Conservation (phyloP, 2,797 vertebrate genomes). For the Lutjanus campechanus region DNA sequence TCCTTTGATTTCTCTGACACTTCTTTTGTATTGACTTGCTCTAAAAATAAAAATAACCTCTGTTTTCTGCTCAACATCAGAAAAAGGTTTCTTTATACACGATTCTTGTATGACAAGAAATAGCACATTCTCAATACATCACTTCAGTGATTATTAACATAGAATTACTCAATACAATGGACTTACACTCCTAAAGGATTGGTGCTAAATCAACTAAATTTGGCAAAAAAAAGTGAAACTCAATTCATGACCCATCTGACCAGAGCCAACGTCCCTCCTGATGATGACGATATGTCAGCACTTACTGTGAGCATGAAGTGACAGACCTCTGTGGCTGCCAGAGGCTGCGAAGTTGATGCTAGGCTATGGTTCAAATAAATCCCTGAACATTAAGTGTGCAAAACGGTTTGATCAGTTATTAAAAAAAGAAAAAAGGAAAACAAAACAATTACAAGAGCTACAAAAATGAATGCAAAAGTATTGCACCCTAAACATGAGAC, state of each 20-base stretch:
- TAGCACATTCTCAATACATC: conserved; percentile 85
- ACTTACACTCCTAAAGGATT: conserved; percentile 58
- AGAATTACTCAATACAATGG: conserved; percentile 67
- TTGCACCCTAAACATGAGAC: conserved; percentile 48
- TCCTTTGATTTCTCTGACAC: conserved; percentile 68
- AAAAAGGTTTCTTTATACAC: conserved; percentile 92
- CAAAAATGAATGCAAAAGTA: conserved; percentile 48
- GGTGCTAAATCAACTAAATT: conserved; percentile 73
- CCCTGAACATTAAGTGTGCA: conserved; percentile 86
- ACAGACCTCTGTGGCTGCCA: conserved; percentile 28
- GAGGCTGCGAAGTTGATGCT: conserved; percentile 48
- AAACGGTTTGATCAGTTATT: conserved; percentile 79
- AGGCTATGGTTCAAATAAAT: conserved; percentile 76
- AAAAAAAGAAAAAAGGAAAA: conserved; percentile 34
- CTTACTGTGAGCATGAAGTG: conserved; percentile 68
- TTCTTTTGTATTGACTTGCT: conserved; percentile 83
- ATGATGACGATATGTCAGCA: conserved; percentile 57
- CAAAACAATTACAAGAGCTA: conserved; percentile 62
- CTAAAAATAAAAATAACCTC: conserved; percentile 97
- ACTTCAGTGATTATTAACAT: conserved; percentile 80
- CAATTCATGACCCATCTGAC: conserved; percentile 69
- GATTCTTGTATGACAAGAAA: conserved; percentile 99
- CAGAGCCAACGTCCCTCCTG: conserved; percentile 52
- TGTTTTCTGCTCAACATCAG: conserved; percentile 97
- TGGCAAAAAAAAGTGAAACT: conserved; percentile 82